Base-by-base conservation (phyloP, 2,888 invertebrate species). In the Candidula unifasciata region DNA sequence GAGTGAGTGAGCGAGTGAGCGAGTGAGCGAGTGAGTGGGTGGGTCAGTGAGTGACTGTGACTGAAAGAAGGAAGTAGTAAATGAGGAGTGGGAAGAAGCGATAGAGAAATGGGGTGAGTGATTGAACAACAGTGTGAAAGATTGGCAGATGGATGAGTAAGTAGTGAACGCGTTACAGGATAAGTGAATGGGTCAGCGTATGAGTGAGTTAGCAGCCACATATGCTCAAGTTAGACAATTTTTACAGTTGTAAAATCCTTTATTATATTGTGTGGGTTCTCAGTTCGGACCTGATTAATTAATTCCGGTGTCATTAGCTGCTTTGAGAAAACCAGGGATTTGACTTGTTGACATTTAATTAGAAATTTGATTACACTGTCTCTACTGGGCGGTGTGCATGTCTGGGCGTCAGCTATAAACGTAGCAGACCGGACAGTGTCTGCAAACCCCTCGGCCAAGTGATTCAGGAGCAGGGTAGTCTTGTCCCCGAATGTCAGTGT, bases 361-460 rank as follows among this genome's bases (percentile, higher is more conserved):
- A 82, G 52, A 64, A 82, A 82, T n/a, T 54, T 64, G 2, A 54
- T 44, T 16, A 82, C 24, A 1, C 66, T 3, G n/a, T 66, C 54
- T 54, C 44, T 76, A 0, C 37, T 24, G 3, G 82, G 82, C 0
- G 52, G 68, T 1, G 80, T 57, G 57, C 13, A 57, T 33, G 24
- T 16, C 27, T 1, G 0, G 27, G 30, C 44, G 1, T 68, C 57
- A 0, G 77, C 68, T 10, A 5, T 30, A 35, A 83, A 77, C 27
- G 64, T 60, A 33, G 57, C 77, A 2, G 68, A 54, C 37, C 69
- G 30, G 0, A 83, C 30, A 13, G 83, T 54, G 0, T 16, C n/a
- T 54, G 57, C n/a, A 64, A 60, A 83, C 24, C 24, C n/a, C 13
- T 10, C 27, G n/a, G 83, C n/a, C n/a, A 83, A 44, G 35, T 79